These are phyloP conservation scores for Boleophthalmus pectinirostris DNA, from an alignment of 2,113 vertebrate genomes.

Conservation along the genomic window DNA sequence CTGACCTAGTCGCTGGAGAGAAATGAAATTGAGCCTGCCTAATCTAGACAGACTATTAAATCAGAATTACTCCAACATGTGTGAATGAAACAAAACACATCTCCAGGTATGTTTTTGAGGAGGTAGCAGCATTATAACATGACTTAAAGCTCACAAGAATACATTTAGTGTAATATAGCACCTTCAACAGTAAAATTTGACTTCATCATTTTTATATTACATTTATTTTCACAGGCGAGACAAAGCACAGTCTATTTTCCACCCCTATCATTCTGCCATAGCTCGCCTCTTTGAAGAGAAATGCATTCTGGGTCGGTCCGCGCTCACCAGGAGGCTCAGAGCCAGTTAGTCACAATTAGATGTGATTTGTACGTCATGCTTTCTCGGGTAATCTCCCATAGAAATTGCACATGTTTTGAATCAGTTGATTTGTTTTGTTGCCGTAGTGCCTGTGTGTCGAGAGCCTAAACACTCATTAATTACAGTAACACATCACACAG, in stretches of 20 bases:
- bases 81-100: too few species aligned
- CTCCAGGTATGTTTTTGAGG: too few species aligned
- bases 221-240: too few species aligned
- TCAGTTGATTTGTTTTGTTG: slow-evolving; percentile 32
- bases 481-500: slow-evolving; percentile 36
- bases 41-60: too few species aligned
- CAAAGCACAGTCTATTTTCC: neutral
- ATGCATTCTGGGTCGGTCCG: neutral
- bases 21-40: too few species aligned
- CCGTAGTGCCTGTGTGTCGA: slow-evolving; percentile 33
- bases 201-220: too few species aligned
- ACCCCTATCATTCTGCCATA: slow-evolving; percentile 21
- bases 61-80: too few species aligned
- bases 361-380: neutral
- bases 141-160: too few species aligned
- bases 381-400: neutral
- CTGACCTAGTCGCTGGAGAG: too few species aligned
- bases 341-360: neutral
- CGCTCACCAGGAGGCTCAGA: neutral
- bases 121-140: too few species aligned
- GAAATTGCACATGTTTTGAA: slow-evolving; percentile 18
- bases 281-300: slow-evolving; percentile 6
- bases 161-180: too few species aligned
- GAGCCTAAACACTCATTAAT: slow-evolving; percentile 50
- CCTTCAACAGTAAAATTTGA: too few species aligned